Conservation (phyloP, 2,113 vertebrate species). For the Numenius arquata region DNA sequence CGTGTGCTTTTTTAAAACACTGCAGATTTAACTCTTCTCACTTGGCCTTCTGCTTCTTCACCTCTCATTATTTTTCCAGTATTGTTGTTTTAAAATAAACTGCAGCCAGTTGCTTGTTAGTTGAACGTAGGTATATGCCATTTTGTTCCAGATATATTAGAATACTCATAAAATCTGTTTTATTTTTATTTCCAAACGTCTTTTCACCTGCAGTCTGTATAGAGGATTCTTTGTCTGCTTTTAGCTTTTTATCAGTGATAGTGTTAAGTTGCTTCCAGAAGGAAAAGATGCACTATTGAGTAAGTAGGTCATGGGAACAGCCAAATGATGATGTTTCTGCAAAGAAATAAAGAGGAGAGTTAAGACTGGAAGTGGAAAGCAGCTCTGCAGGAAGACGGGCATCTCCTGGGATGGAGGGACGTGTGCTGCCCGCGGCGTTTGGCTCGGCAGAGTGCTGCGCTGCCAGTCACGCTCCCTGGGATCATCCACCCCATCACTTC, state of each 20-base stretch:
- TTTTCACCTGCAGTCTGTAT: neutral
- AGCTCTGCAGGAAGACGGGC: neutral
- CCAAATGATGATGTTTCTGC: neutral
- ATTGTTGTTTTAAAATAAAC: neutral
- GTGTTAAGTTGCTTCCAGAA: neutral
- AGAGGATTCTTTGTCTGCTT: neutral
- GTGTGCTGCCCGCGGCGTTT: rapidly evolving
- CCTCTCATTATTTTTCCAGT: neutral
- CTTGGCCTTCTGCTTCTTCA: neutral
- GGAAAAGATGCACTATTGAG: neutral
- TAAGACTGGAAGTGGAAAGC: neutral
- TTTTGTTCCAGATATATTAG: neutral
- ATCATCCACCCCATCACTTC: neutral
- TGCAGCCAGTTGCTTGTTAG: neutral
- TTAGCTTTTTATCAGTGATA: neutral
- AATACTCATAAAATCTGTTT: neutral
- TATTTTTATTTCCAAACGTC: neutral
- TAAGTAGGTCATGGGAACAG: conserved; percentile 25
- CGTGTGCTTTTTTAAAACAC: neutral
- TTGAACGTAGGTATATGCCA: neutral
- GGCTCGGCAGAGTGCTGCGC: neutral
- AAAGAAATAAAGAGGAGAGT: neutral
- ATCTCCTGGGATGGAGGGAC: neutral
- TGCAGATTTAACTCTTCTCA: neutral
- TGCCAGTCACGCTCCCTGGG: neutral